A percentile compares a stretch with the other conserved stretches of the same genome.
Conservation (phyloP, 2,797 vertebrate genomes). For the Amazonetta brasiliensis region DNA sequence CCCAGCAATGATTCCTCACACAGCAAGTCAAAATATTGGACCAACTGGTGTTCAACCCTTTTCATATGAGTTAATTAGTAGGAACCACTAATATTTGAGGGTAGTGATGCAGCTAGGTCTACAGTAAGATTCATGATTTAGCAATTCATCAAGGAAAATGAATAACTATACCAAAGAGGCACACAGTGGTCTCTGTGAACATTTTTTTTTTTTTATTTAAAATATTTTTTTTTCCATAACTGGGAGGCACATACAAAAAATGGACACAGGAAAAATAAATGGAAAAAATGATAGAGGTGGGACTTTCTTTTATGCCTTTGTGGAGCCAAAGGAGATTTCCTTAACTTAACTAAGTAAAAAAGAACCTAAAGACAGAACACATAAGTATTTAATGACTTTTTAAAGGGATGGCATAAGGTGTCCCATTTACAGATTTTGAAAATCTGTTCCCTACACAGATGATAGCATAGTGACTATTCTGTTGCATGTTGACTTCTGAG, state of each 20-base stretch:
- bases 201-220: not conserved
- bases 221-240: not conserved
- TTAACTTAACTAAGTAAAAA: not conserved
- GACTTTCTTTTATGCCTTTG: not conserved
- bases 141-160: not conserved
- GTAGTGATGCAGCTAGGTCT: not conserved
- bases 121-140: not conserved
- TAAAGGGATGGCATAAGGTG: not conserved
- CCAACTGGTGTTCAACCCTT: not conserved
- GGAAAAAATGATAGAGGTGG: not conserved
- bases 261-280: not conserved
- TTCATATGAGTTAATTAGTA: not conserved
- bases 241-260: not conserved
- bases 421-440: slow-evolving; percentile 24
- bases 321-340: not conserved
- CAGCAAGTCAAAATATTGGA: not conserved
- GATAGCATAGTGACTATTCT: not conserved
- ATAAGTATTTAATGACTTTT: not conserved
- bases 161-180: not conserved
- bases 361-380: not conserved
- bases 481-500: not conserved
- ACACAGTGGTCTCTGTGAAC: not conserved
- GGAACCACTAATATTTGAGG: not conserved
- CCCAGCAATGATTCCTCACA: not conserved
- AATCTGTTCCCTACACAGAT: not conserved